Percentiles rank a stretch among this genome's conserved stretches.
Conservation (phyloP, 1,140 invertebrate genomes). For the Drosophila pectinifera region DNA sequence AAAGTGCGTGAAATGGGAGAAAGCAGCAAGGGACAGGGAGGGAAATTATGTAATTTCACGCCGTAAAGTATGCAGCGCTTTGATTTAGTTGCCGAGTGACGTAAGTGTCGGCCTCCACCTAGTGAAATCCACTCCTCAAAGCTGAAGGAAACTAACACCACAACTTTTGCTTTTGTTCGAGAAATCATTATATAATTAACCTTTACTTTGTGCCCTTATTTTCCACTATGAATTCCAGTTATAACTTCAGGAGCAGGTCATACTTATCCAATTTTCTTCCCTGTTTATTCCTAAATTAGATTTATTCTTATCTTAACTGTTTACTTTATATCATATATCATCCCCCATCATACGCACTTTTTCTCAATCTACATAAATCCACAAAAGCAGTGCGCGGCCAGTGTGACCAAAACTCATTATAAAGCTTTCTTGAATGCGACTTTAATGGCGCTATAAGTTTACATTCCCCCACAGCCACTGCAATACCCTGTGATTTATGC, state of each 20-base stretch:
- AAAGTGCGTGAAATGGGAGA: conserved; percentile 15
- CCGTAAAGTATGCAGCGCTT: conserved; percentile 62
- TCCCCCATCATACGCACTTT: background rate
- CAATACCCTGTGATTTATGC: conserved; percentile 60
- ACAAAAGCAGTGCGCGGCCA: background rate
- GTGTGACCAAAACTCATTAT: conserved; percentile 17
- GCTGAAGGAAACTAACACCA: background rate
- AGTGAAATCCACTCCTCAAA: background rate
- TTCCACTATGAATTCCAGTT: background rate
- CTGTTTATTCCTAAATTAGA: background rate
- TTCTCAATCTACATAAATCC: background rate
- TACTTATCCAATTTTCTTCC: background rate
- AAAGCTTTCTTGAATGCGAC: conserved; percentile 17
- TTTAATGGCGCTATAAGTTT: conserved; percentile 43
- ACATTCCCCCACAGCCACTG: conserved; percentile 1
- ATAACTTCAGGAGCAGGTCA: background rate
- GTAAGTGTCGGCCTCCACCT: conserved; percentile 2
- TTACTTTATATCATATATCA: background rate
- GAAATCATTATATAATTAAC: too few species aligned
- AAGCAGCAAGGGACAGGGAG: background rate
- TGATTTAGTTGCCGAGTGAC: conserved; percentile 66
- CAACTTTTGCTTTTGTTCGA: too few species aligned
- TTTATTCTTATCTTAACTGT: background rate
- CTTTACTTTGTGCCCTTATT: too few species aligned
- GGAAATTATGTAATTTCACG: conserved; percentile 70